A percentile compares a stretch with the other conserved stretches of the same genome.
Evolutionary conservation across 2,113 vertebrate species (phyloP).

Genomic region (Salvator merianae): DNA sequence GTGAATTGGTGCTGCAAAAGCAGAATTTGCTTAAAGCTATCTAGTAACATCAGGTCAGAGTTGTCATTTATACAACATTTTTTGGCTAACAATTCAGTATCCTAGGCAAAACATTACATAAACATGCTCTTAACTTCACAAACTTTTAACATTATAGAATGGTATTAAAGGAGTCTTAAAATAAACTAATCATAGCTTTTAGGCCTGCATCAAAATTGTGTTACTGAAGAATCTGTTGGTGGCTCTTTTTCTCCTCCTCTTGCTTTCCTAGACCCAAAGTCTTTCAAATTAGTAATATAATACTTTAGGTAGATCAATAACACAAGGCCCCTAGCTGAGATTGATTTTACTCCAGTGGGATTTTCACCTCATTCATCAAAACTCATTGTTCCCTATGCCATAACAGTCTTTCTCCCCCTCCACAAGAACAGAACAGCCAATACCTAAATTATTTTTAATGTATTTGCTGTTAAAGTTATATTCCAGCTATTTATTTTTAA

Average conservation of each 20-base stretch:
- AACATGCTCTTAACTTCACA: neutral
- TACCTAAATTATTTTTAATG: neutral
- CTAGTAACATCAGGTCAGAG: neutral
- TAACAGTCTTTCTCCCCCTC: conserved; percentile 9
- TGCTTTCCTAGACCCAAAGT: conserved; percentile 26
- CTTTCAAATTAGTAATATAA: conserved; percentile 22
- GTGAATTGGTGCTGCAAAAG: neutral
- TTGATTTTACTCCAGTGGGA: conserved; percentile 22
- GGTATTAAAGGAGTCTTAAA: conserved; percentile 50
- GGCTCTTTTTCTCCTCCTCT: neutral
- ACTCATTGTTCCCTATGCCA: neutral
- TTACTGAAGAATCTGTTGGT: neutral
- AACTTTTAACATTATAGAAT: conserved; percentile 11
- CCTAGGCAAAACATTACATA: neutral
- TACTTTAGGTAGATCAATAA: conserved; percentile 27
- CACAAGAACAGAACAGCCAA: conserved; percentile 17
- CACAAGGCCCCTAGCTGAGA: conserved; percentile 1
- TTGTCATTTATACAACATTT: neutral
- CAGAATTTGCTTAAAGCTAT: too few relatives aligned
- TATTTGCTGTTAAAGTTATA: conserved; percentile 16
- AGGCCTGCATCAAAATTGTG: conserved; percentile 11
- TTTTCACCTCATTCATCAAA: conserved; percentile 35
- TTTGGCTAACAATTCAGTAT: neutral
- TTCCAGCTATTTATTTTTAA: conserved; percentile 19
- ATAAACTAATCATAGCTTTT: conserved; percentile 42